phyloP scores from a whole-genome alignment of 2,888 invertebrate genomes.

The Rhogogaster chlorosoma region DNA sequence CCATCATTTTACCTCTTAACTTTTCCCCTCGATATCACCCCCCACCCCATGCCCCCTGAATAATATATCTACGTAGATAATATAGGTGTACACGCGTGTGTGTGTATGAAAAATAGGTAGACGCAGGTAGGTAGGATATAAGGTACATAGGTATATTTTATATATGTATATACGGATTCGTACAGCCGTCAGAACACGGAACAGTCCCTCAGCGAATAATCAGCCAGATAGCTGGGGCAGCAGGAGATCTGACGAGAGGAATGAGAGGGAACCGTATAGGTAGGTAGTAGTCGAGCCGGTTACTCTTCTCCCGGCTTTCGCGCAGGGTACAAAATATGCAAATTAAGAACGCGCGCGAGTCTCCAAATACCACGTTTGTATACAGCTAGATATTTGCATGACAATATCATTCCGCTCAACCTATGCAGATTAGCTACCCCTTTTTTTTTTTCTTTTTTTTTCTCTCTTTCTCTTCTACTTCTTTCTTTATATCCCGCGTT shows the following conservation, averaged over 20 bases:
- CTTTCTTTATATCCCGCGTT: not conserved
- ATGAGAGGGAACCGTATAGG: not conserved
- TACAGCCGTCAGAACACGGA: not conserved
- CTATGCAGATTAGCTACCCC: conserved; percentile 65
- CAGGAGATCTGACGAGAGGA: not conserved
- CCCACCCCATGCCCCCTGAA: not conserved
- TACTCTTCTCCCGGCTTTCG: not conserved
- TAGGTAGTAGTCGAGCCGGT: not conserved
- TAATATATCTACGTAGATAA: not conserved
- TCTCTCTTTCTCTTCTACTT: no score
- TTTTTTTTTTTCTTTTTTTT: conserved; percentile 51
- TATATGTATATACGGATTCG: conserved; percentile 14
- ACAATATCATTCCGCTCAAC: conserved; percentile 69
- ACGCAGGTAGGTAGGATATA: no score
- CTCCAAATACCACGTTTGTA: conserved; percentile 47
- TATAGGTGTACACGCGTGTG: conserved; percentile 56
- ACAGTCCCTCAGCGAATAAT: conserved; percentile 6
- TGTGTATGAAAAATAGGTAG: not conserved
- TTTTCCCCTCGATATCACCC: not conserved
- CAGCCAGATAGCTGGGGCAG: not conserved
- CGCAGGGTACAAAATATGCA: conserved; percentile 28
- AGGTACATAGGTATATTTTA: conserved; percentile 35
- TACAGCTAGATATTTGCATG: conserved; percentile 67
- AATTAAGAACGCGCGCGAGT: conserved; percentile 30
- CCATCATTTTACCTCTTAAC: not conserved